Percentiles rank a stretch among this genome's conserved stretches.
phyloP scores from a whole-genome alignment of 92 coral and sea anemone genomes.

The Porites rus region DNA sequence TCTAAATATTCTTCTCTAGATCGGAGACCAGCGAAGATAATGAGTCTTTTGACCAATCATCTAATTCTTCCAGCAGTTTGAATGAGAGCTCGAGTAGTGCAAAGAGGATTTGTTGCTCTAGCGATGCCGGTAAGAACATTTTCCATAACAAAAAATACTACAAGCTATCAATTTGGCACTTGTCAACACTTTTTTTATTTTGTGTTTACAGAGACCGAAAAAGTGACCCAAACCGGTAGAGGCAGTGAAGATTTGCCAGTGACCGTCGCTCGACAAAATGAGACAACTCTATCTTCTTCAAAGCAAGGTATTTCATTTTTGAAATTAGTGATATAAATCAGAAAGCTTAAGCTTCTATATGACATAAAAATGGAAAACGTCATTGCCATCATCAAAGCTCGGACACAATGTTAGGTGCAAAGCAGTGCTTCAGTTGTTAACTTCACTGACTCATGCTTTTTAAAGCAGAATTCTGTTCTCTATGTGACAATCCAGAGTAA shows the following conservation, averaged over 20 bases:
- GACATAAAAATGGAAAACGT: conserved; percentile 55
- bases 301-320: conserved; percentile 32
- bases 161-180: conserved; percentile 46
- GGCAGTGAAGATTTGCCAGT: conserved; percentile 50
- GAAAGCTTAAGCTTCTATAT: conserved; percentile 24
- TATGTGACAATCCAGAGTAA: conserved; percentile 56
- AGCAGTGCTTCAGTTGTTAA: conserved; percentile 50
- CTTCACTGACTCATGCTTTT: conserved; percentile 42
- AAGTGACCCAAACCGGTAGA: conserved; percentile 44
- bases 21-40: conserved; percentile 43
- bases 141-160: conserved; percentile 23
- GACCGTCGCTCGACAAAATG: conserved; percentile 39
- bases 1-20: conserved; percentile 44
- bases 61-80: conserved; percentile 47
- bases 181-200: conserved; percentile 30
- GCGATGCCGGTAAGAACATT: conserved; percentile 48
- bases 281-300: conserved; percentile 36
- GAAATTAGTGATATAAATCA: conserved; percentile 17
- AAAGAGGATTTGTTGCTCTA: conserved; percentile 45
- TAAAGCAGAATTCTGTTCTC: conserved; percentile 65
- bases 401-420: conserved; percentile 57
- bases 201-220: conserved; percentile 54
- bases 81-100: conserved; percentile 50
- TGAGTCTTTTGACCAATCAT: conserved; percentile 29
- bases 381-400: conserved; percentile 58